A percentile compares a stretch with the other conserved stretches of the same genome.
phyloP scores from a whole-genome alignment of 30 jellyfish, hydroid and myxozoan species.

The Aurelia coerulea region DNA sequence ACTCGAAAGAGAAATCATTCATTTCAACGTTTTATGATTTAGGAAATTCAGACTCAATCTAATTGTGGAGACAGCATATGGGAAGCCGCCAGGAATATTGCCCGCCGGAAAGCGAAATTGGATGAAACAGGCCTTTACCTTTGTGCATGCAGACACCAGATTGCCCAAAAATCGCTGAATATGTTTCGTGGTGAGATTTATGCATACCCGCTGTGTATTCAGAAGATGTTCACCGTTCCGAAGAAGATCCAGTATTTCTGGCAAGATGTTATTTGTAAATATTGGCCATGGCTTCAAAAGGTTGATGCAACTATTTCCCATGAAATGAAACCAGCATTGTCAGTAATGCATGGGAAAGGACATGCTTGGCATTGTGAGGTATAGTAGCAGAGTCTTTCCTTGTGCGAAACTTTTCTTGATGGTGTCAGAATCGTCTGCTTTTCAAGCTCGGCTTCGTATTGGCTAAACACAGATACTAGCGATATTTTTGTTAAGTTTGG shows the following conservation, averaged over 20 bases:
- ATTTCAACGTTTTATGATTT: too few relatives aligned
- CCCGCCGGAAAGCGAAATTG: not conserved
- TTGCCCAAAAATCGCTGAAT: not conserved
- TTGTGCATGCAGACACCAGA: slow-evolving; percentile 6
- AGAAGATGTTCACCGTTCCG: not conserved
- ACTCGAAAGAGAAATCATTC: too few relatives aligned
- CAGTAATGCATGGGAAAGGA: slow-evolving; percentile 47
- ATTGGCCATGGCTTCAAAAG: slow-evolving; percentile 8
- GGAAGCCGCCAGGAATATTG: slow-evolving; percentile 9
- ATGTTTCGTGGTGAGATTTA: slow-evolving; percentile 7
- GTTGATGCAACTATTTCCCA: slow-evolving; percentile 5
- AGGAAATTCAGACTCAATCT: too few relatives aligned
- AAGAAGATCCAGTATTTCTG: slow-evolving; percentile 2
- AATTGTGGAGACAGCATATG: slow-evolving; percentile 3
- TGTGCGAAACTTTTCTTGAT: too few relatives aligned
- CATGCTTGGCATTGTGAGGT: slow-evolving; percentile 43
- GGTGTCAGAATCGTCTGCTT: too few relatives aligned
- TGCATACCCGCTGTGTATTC: slow-evolving; percentile 9
- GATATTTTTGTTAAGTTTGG: too few relatives aligned
- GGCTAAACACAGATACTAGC: too few relatives aligned
- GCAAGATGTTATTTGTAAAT: slow-evolving; percentile 23
- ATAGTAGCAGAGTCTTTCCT: too few relatives aligned
- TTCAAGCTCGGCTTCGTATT: too few relatives aligned
- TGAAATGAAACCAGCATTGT: slow-evolving; percentile 44
- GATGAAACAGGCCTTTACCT: slow-evolving; percentile 18